Conservation (phyloP, 2,797 vertebrate genomes). For the Simalia tracyae region DNA sequence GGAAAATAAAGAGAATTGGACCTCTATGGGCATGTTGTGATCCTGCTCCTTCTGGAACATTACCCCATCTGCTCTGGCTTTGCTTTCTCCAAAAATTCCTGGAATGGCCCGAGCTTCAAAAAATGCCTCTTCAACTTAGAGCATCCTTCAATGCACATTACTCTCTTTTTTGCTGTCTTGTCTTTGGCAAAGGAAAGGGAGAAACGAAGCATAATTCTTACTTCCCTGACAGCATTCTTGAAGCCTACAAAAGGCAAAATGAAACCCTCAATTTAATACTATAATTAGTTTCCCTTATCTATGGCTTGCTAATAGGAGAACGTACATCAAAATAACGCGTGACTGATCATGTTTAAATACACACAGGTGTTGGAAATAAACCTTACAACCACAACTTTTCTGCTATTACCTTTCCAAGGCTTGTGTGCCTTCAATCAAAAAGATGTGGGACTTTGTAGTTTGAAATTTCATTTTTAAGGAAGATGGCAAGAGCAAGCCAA, state of each 20-base stretch:
- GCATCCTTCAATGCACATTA: background rate
- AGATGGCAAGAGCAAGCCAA: slow-evolving; percentile 34
- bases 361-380: background rate
- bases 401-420: background rate
- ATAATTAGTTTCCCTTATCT: background rate
- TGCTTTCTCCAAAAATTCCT: background rate
- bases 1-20: background rate
- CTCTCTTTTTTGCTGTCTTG: background rate
- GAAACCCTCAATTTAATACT: background rate
- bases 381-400: slow-evolving; percentile 37
- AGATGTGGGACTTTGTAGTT: slow-evolving; percentile 31
- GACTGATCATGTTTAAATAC: background rate
- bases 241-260: background rate
- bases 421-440: slow-evolving; percentile 43
- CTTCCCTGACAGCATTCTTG: background rate
- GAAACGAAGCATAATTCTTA: background rate
- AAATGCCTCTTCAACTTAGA: background rate
- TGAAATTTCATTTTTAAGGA: slow-evolving; percentile 45
- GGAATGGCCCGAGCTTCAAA: background rate
- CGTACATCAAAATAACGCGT: background rate
- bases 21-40: background rate
- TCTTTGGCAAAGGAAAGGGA: background rate
- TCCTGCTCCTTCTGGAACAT: background rate
- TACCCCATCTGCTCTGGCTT: background rate
- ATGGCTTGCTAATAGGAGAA: background rate